These are phyloP conservation scores for Plebejus anna DNA, from an alignment of 2,888 invertebrate species.

Conservation along the genomic window DNA sequence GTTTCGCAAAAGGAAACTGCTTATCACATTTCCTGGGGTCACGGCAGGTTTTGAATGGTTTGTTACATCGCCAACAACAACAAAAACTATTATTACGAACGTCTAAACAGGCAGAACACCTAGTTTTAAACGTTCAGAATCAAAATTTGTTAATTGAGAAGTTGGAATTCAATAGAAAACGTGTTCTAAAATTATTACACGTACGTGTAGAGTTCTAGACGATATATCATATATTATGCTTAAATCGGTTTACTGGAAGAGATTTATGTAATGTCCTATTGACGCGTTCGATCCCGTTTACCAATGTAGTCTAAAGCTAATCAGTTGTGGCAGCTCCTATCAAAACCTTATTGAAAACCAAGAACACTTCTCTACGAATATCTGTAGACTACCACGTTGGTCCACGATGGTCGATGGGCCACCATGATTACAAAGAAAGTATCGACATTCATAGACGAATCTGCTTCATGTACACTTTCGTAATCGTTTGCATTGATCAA, in stretches of 20 bases:
- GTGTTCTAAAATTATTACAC: background rate
- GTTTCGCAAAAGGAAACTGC: background rate
- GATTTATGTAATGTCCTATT: background rate
- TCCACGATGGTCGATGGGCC: no score
- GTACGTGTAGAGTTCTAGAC: background rate
- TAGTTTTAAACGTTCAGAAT: no score
- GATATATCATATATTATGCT: background rate
- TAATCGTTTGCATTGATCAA: background rate
- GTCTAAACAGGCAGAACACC: background rate
- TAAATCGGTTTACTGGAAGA: conserved; percentile 2
- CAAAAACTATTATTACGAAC: background rate
- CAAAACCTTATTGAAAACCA: background rate
- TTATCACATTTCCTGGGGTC: background rate
- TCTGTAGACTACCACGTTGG: background rate
- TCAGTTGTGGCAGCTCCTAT: background rate
- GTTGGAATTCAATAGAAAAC: background rate
- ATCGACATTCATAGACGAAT: background rate
- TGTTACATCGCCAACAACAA: background rate
- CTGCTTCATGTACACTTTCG: background rate
- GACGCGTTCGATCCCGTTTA: background rate
- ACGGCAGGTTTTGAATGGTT: background rate
- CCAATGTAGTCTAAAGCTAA: background rate
- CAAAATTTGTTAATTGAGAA: no score
- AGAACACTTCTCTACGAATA: background rate
- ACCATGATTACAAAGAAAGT: background rate